phyloP scores from a whole-genome alignment of 2,888 invertebrate genomes.

The Tubiluchus corallicola region DNA sequence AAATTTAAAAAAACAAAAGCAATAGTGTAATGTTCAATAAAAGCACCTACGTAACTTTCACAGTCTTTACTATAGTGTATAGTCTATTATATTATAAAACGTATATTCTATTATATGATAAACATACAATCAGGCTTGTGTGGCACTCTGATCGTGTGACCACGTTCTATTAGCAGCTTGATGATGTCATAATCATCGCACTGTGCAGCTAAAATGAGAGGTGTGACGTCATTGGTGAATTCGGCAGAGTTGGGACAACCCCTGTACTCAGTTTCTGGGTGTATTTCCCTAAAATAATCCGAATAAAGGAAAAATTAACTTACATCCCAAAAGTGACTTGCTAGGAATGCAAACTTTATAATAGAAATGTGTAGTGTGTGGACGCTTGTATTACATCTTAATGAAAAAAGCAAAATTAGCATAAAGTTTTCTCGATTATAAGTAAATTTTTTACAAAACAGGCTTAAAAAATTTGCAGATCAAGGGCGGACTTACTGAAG shows the following conservation, averaged over 20 bases:
- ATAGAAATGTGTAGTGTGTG: no score
- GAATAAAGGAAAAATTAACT: no score
- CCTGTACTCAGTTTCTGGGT: constrained; percentile 32
- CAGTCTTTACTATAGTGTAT: constrained; percentile 14
- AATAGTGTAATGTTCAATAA: no score
- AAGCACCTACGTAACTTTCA: no score
- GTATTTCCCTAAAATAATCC: constrained; percentile 25
- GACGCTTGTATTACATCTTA: no score
- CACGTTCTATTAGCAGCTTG: constrained; percentile 41
- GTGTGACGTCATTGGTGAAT: constrained; percentile 48
- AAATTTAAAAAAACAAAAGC: no score
- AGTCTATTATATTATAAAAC: not conserved
- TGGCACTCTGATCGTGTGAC: constrained; percentile 43
- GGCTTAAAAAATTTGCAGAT: no score
- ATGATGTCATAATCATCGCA: constrained; percentile 50
- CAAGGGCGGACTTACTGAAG: constrained; percentile 9
- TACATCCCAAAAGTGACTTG: no score
- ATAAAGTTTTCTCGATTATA: no score
- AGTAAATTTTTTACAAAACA: no score
- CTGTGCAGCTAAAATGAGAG: constrained; percentile 48
- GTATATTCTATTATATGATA: not conserved
- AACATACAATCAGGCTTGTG: constrained; percentile 39
- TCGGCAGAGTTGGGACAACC: constrained; percentile 34
- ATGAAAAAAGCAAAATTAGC: no score
- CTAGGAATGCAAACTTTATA: no score